Conservation (phyloP, 2,888 invertebrate genomes). For the Eudasyphora cyanicolor region DNA sequence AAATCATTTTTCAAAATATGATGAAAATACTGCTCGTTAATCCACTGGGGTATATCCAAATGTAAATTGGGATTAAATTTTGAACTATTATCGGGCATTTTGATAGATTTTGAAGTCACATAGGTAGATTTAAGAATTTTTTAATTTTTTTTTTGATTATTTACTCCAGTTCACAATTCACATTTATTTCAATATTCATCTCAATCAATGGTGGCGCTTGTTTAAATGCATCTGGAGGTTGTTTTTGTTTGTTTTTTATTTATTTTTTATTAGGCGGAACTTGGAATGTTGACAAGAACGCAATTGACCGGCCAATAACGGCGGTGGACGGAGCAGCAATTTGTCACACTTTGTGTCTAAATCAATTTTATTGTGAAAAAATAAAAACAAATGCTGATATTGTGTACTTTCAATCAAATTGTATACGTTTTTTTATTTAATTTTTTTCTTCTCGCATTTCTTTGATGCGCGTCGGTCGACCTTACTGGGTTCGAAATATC, state of each 20-base stretch:
- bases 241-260: background rate
- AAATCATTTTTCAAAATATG: conserved; percentile 72
- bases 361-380: conserved; percentile 32
- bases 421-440: background rate
- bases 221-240: background rate
- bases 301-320: background rate
- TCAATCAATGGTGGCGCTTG: background rate
- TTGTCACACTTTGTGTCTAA: conserved; percentile 15
- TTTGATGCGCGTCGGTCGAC: conserved; percentile 36
- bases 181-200: background rate
- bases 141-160: background rate
- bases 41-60: conserved; percentile 73
- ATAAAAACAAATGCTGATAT: background rate
- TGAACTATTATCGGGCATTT: conserved; percentile 65
- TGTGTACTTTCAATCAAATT: background rate
- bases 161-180: background rate
- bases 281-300: conserved; percentile 4
- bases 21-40: conserved; percentile 73
- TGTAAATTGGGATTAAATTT: conserved; percentile 59
- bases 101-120: background rate
- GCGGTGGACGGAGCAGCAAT: background rate
- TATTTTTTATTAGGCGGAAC: background rate
- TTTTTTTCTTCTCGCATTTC: conserved; percentile 4
- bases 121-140: background rate
- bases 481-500: conserved; percentile 39